A percentile compares a stretch with the other conserved stretches of the same genome.
These are phyloP conservation scores for Epinotia brunnichana DNA, from an alignment of 2,888 invertebrate species.

Conservation along the genomic window DNA sequence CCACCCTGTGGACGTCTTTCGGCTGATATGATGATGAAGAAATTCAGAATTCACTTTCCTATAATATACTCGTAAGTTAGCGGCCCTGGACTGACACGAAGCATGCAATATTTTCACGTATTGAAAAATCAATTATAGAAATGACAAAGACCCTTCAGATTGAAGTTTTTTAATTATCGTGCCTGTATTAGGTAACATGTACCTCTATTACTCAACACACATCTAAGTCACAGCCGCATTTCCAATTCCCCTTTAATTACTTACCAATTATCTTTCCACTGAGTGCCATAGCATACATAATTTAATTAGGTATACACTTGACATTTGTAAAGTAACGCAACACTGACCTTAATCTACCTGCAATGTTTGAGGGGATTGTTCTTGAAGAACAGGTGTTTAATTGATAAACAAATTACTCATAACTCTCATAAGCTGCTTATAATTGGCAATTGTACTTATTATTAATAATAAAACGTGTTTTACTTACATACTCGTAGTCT, in stretches of 20 bases:
- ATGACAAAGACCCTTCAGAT: neutral
- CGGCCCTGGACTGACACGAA: neutral
- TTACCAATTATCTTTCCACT: constrained; percentile 30
- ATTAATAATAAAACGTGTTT: constrained; percentile 14
- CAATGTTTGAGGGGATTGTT: constrained; percentile 20
- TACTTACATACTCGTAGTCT: neutral
- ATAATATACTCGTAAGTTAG: too few species aligned
- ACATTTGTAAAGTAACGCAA: constrained; percentile 41
- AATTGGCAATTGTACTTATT: constrained; percentile 32
- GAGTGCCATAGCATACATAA: constrained; percentile 18
- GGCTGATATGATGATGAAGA: too few species aligned
- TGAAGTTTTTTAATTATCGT: constrained; percentile 1
- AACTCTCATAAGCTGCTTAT: constrained; percentile 27
- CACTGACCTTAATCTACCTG: constrained; percentile 36
- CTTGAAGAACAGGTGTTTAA: constrained; percentile 38
- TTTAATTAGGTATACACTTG: constrained; percentile 32
- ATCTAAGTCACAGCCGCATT: neutral
- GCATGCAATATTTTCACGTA: neutral
- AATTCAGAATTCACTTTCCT: too few species aligned
- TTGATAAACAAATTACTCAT: constrained; percentile 33
- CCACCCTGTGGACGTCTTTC: too few species aligned
- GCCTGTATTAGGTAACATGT: neutral
- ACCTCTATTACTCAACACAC: neutral
- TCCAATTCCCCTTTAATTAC: constrained; percentile 32
- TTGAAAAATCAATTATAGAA: constrained; percentile 8